Evolutionary conservation across 2,113 vertebrate species (phyloP).

Genomic region (Leucoraja erinaceus): DNA sequence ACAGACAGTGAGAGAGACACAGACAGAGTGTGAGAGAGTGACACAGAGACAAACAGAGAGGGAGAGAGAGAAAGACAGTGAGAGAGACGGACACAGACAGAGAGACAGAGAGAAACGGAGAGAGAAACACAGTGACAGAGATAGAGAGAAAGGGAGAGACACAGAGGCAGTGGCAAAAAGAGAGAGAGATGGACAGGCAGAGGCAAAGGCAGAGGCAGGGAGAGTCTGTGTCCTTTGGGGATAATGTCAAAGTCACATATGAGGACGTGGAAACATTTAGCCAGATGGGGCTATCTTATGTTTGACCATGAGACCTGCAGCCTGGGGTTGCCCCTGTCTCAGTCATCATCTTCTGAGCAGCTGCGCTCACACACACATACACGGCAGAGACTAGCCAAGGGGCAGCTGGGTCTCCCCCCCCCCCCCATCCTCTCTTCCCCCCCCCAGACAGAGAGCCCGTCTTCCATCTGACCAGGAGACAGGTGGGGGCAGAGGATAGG

Average conservation of each 20-base stretch:
- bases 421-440: not conserved
- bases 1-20: not conserved
- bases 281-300: conserved; percentile 1
- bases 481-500: conserved; percentile 3
- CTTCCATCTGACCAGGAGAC: conserved; percentile 12
- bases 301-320: not conserved
- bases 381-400: not conserved
- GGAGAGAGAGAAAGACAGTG: not conserved
- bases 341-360: not conserved
- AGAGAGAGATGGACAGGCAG: not conserved
- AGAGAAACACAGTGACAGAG: no score
- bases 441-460: conserved; percentile 7
- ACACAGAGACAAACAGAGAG: not conserved
- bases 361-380: not conserved
- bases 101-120: no score
- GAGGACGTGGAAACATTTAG: not conserved
- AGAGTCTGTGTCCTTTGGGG: not conserved
- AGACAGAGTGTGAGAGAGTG: not conserved
- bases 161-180: not conserved
- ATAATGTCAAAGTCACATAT: conserved; percentile 19
- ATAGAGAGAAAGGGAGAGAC: no score
- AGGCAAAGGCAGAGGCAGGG: no score
- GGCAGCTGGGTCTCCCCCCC: no score
- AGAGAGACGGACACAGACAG: not conserved
- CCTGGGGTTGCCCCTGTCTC: no score